phyloP scores from a whole-genome alignment of 2,888 invertebrate genomes.

The Drosophila pseudotalamancana region DNA sequence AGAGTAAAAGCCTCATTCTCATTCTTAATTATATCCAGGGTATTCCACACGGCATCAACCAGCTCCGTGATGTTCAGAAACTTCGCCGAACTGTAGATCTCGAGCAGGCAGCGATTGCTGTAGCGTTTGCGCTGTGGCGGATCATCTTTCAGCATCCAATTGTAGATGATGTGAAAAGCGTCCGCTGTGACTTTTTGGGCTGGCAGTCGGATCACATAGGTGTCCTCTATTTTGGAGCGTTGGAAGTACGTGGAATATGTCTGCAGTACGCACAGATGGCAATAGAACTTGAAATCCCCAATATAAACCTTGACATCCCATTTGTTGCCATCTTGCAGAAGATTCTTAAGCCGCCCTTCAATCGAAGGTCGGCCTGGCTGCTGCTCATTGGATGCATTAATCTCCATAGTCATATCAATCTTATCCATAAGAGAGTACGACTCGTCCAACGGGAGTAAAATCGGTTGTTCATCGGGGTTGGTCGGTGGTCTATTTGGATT shows the following conservation, averaged over 20 bases:
- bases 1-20: constrained; percentile 33
- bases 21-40: background rate
- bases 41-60: constrained; percentile 6
- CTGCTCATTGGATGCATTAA: background rate
- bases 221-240: background rate
- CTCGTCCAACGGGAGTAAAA: background rate
- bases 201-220: constrained; percentile 13
- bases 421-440: background rate
- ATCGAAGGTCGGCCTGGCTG: background rate
- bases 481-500: background rate
- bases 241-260: constrained; percentile 29
- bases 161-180: constrained; percentile 40
- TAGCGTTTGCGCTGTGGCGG: background rate
- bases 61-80: constrained; percentile 38
- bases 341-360: background rate
- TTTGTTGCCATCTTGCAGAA: constrained; percentile 4
- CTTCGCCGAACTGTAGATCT: constrained; percentile 33
- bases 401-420: background rate
- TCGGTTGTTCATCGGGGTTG: background rate
- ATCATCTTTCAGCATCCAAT: constrained; percentile 43
- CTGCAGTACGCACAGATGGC: constrained; percentile 24
- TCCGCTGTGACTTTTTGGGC: constrained; percentile 23
- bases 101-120: constrained; percentile 22
- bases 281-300: constrained; percentile 34
- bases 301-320: constrained; percentile 27